Base-by-base conservation (phyloP, 2,888 invertebrate genomes). In the Gisinianus flammeolus region DNA sequence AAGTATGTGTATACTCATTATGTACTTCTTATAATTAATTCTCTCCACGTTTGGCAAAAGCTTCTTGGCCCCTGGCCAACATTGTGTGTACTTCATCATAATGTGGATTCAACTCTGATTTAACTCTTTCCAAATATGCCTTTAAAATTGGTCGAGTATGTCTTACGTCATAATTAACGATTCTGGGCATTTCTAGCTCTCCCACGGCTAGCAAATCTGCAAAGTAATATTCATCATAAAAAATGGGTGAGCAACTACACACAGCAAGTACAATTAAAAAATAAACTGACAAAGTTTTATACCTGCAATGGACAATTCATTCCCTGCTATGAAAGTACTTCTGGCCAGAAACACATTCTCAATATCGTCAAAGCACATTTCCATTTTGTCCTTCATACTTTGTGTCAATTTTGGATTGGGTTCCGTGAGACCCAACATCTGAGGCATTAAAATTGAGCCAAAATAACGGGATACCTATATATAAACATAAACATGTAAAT, bases 391-490 rank as follows among this genome's bases (percentile, higher is more conserved):
- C 26, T 76, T 30, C 54, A 69, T 31, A 28, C 54, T 68, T 24
- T 76, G 2, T 5, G 64, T 28, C 19, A 68, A 31, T 6, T 68
- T 26, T 31, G 28, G 31, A 68, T 69, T 22, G 5, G 44, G 10
- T 31, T 24, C 56, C 2, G 26, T 8, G 0, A 76, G 22, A 22
- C 90, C 76, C 64, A 88, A 54, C 0, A 91, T 91, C 0, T 87
- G 79, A 8, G 88, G 74, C 16, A 93, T 92, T 87, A 90, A 88
- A 28, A 69, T 24, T 10, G 76, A 76, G 8, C 44, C 76, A 31
- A 76, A 76, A 26, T 69, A 44, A 1, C 69, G 76, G 6, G 44
- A 10, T 44, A 44, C 44, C 44, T 10, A 44, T 10, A 44, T 44
- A 44, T n/a, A n/a, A n/a, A n/a, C n/a, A n/a, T n/a, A n/a, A n/a